Evolutionary conservation across 2,113 vertebrate species (phyloP).

Genomic region (Indri indri): DNA sequence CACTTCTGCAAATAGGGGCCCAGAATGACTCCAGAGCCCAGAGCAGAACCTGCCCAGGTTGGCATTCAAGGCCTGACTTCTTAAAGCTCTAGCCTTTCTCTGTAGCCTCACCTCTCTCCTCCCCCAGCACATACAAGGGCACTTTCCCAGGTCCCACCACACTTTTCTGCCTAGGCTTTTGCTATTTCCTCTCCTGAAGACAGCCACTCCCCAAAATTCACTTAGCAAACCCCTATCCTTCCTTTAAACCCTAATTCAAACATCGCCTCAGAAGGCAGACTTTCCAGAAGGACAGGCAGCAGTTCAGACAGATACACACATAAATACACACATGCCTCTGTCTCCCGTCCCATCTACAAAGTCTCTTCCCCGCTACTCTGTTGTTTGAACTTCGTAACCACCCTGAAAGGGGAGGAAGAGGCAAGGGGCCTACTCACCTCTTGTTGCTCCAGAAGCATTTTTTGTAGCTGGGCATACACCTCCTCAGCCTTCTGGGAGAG

Average conservation of each 20-base stretch:
- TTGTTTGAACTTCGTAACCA: not conserved
- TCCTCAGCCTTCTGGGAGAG: conserved; percentile 92
- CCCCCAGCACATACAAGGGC: not conserved
- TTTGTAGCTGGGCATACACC: conserved; percentile 91
- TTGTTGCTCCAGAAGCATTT: conserved; percentile 92
- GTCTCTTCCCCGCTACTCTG: not conserved
- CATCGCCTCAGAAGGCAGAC: not conserved
- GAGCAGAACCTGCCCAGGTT: not conserved
- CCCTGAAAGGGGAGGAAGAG: not conserved
- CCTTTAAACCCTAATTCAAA: not conserved
- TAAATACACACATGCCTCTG: too few relatives aligned
- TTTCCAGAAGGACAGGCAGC: not conserved
- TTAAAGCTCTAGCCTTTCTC: not conserved
- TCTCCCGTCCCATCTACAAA: not conserved
- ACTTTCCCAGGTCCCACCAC: not conserved
- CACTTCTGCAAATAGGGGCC: conserved; percentile 89
- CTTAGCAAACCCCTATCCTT: not conserved
- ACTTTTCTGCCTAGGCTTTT: not conserved
- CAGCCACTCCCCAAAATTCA: not conserved
- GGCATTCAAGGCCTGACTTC: not conserved
- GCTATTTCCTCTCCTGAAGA: not conserved
- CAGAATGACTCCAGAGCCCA: not conserved
- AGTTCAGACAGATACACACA: not conserved
- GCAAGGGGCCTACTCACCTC: conserved; percentile 83
- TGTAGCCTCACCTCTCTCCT: not conserved